Evolutionary conservation across 2,797 vertebrate genomes (phyloP).

Genomic region (Periophthalmus magnuspinnatus): DNA sequence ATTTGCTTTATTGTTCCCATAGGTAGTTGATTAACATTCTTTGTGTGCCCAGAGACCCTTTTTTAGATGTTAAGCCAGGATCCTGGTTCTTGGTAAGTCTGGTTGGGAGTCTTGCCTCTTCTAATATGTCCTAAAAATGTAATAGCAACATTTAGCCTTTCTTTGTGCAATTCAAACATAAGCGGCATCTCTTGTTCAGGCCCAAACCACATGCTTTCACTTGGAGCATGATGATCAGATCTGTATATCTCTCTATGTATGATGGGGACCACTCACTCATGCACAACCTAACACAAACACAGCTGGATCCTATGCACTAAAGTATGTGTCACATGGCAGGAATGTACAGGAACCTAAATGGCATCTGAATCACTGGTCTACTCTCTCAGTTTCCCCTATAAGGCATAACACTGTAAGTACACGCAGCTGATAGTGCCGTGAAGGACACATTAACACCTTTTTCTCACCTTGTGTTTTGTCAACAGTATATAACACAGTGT

Average conservation of each 20-base stretch:
- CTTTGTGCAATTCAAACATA: slow-evolving; percentile 30
- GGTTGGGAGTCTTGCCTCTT: not conserved
- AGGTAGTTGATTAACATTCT: too few relatives aligned
- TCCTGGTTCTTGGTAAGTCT: not conserved
- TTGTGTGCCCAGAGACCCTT: too few relatives aligned
- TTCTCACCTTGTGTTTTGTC: not conserved
- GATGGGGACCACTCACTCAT: slow-evolving; percentile 49
- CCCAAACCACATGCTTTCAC: slow-evolving; percentile 47
- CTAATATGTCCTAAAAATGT: not conserved
- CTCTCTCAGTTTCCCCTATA: slow-evolving; percentile 5
- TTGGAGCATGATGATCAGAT: slow-evolving; percentile 41
- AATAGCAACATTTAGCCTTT: not conserved
- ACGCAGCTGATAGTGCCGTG: slow-evolving; percentile 5
- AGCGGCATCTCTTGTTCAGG: slow-evolving; percentile 19
- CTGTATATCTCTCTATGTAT: slow-evolving; percentile 5
- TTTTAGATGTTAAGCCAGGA: not conserved
- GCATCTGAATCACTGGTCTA: not conserved
- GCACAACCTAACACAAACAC: slow-evolving; percentile 56
- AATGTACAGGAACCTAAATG: slow-evolving; percentile 48
- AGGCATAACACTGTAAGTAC: slow-evolving; percentile 15
- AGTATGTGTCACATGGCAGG: slow-evolving; percentile 46
- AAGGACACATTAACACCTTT: slow-evolving; percentile 8
- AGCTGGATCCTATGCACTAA: slow-evolving; percentile 54
- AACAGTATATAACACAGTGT: not conserved
- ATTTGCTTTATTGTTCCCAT: too few relatives aligned